Evolutionary conservation across 1,140 invertebrate species (phyloP).

Genomic region (Potamilus streckersoni): DNA sequence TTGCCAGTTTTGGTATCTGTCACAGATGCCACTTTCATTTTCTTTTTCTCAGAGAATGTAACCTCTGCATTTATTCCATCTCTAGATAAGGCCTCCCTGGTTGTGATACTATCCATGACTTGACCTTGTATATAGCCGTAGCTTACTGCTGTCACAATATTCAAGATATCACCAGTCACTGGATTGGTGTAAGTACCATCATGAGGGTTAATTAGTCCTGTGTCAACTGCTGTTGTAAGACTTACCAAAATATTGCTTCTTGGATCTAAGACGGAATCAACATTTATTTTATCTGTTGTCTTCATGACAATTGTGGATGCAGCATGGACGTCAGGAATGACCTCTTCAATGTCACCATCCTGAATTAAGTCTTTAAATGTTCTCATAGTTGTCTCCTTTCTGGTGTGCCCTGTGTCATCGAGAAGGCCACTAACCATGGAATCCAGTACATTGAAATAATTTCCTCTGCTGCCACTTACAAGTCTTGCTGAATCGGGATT

Average conservation of each 20-base stretch:
- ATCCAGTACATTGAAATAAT: constrained; percentile 16
- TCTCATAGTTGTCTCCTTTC: constrained; percentile 79
- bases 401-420: constrained; percentile 84
- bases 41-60: constrained; percentile 50
- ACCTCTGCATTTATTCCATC: constrained; percentile 52
- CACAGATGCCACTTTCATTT: constrained; percentile 69
- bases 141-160: constrained; percentile 76
- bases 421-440: constrained; percentile 73
- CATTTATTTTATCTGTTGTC: constrained; percentile 82
- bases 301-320: constrained; percentile 86
- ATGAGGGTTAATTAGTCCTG: constrained; percentile 48
- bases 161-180: constrained; percentile 78
- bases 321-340: constrained; percentile 82
- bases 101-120: constrained; percentile 48
- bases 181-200: constrained; percentile 78
- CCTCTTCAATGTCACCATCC: constrained; percentile 77
- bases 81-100: constrained; percentile 45
- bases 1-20: constrained; percentile 82
- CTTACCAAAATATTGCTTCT: constrained; percentile 77
- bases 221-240: constrained; percentile 67
- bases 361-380: constrained; percentile 83
- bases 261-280: constrained; percentile 87
- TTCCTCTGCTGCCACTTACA: constrained; percentile 4
- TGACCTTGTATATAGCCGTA: constrained; percentile 48
- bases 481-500: constrained; percentile 29